Conservation (phyloP, 2,113 vertebrate genomes). For the Oriolus oriolus region DNA sequence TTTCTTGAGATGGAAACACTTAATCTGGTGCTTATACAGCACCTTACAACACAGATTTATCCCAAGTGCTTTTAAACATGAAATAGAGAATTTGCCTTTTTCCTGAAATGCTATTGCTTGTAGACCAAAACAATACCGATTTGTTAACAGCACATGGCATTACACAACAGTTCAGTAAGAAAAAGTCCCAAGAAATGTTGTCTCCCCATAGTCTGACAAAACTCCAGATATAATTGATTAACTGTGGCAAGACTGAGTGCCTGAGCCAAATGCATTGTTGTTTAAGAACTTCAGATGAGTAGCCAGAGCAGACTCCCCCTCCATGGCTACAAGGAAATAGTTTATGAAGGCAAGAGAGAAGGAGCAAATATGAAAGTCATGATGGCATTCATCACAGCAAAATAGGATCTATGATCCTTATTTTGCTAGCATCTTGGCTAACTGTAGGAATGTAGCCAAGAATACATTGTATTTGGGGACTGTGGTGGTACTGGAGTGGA, state of each 20-base stretch:
- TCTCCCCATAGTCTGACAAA: neutral
- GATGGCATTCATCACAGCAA: neutral
- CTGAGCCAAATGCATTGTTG: neutral
- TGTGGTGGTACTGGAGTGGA: neutral
- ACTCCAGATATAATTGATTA: neutral
- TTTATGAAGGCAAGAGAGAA: neutral
- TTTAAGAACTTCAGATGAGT: neutral
- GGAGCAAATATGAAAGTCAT: neutral
- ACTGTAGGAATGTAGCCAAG: neutral
- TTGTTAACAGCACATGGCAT: neutral
- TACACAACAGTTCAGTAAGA: neutral
- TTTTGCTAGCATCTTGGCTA: neutral
- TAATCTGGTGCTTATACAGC: neutral
- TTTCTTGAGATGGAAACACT: neutral
- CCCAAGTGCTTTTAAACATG: neutral
- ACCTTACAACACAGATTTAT: neutral
- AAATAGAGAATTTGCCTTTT: neutral
- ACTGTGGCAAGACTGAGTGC: neutral
- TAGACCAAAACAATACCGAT: neutral
- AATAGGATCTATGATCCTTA: neutral
- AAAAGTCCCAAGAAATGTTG: neutral
- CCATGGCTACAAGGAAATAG: neutral
- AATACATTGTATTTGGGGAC: neutral
- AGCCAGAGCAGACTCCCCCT: neutral
- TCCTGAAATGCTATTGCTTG: neutral